Evolutionary conservation across 2,888 invertebrate species (phyloP), one percentile per base, ranked within the genome.

Genomic region (Rhorus exstirpatorius): DNA sequence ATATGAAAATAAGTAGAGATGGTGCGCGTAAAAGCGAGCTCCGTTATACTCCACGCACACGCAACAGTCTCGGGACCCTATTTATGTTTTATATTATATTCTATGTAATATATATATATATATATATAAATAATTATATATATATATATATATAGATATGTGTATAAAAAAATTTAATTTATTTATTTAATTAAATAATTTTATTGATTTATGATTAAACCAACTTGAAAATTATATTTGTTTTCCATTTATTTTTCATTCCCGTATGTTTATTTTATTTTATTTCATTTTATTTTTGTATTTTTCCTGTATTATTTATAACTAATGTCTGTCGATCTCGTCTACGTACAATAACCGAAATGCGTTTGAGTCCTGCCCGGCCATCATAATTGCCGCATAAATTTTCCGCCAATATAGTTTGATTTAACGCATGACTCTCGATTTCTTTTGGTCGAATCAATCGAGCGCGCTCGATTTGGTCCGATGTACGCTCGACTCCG

Each of bases 141-240:
- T 49, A 46, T 87, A 83, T 83, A 78, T 79, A 74, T 79, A 83
- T 79, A 82, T 83, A 77, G 46, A 83, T 76, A 83, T 87, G 86
- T 88, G 89, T 88, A 88, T 89, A 88, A 87, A 88, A 92, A 91
- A 91, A 91, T n/a, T 91, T 92, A 92, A 92, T 92, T 92, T 92
- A 92, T 92, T 92, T 92, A 92, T 92, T 92, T 92, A 92, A 92
- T 91, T 92, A 88, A 91, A 91, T 92, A 91, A 92, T 92, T 92
- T 92, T 92, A 92, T 92, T 92, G 91, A 92, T 92, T 92, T 91
- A 92, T 87, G 90, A 92, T 92, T 92, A 92, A 92, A 92, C 87
- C 87, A 90, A 91, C 87, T 90, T 90, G 87, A 90, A 88, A 88
- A 87, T 88, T 87, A 65, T 44, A 53, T 58, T 81, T 76, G 68